Evolutionary conservation across 2,888 invertebrate species (phyloP).

Genomic region (Zele albiditarsus): DNA sequence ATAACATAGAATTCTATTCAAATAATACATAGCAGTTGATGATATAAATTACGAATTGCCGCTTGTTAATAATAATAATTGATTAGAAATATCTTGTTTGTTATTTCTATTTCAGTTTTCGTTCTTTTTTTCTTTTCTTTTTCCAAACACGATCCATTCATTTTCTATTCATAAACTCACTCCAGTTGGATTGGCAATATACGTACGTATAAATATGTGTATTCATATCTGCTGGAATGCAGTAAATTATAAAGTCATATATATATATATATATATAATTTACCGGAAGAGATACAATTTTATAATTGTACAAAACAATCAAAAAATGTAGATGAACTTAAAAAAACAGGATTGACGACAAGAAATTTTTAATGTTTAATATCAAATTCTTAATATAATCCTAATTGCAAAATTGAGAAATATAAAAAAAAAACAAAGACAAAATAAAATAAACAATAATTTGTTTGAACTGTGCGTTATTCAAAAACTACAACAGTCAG

Average conservation of each 20-base stretch:
- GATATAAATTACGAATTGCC: background rate
- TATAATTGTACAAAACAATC: background rate
- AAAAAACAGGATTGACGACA: background rate
- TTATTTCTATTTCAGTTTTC: too few relatives aligned
- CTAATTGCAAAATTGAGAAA: background rate
- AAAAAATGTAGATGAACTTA: background rate
- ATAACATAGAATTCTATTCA: background rate
- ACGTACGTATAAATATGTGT: slow-evolving; percentile 1
- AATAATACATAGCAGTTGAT: background rate
- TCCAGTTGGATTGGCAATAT: background rate
- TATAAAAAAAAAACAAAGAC: background rate
- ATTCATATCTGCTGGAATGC: slow-evolving; percentile 8
- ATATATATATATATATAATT: background rate
- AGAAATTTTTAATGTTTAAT: background rate
- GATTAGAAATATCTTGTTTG: background rate
- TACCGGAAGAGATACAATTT: background rate
- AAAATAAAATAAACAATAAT: background rate
- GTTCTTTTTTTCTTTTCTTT: background rate
- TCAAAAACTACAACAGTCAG: slow-evolving; percentile 23
- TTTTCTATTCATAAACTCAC: background rate
- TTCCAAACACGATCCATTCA: background rate
- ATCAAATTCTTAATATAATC: background rate
- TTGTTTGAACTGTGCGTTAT: slow-evolving; percentile 23
- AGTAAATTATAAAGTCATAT: background rate
- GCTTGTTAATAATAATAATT: background rate